A percentile compares a stretch with the other conserved stretches of the same genome.
phyloP scores from a whole-genome alignment of 2,113 vertebrate species.

The Dromiciops gliroides region DNA sequence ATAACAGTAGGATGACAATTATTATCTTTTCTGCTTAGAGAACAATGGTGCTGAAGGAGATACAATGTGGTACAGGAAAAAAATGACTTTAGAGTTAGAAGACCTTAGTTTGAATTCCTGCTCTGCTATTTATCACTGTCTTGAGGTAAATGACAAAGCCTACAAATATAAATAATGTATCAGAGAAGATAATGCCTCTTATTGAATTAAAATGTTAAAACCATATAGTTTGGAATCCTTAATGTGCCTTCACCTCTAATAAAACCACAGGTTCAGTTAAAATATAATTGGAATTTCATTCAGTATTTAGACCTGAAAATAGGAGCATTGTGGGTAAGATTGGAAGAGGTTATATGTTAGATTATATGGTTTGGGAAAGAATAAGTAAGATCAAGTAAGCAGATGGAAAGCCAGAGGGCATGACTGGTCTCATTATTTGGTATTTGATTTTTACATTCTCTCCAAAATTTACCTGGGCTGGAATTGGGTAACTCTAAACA shows the following conservation, averaged over 20 bases:
- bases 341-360: too few relatives aligned
- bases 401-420: too few relatives aligned
- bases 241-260: neutral
- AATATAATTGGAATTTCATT: too few relatives aligned
- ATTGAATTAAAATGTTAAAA: neutral
- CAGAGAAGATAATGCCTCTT: neutral
- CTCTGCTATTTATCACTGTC: neutral
- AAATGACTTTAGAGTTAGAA: neutral
- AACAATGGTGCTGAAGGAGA: neutral
- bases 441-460: too few relatives aligned
- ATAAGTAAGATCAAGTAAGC: too few relatives aligned
- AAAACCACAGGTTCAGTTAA: too few relatives aligned
- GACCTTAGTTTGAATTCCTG: neutral
- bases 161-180: neutral
- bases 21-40: neutral
- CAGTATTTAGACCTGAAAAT: too few relatives aligned
- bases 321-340: too few relatives aligned
- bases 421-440: too few relatives aligned
- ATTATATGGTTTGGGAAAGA: too few relatives aligned
- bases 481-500: too few relatives aligned
- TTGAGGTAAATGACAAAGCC: neutral
- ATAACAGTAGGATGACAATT: neutral
- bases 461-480: too few relatives aligned
- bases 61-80: neutral
- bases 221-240: neutral